Evolutionary conservation across 2,888 invertebrate species (phyloP).

Genomic region (Lycia hirtaria): DNA sequence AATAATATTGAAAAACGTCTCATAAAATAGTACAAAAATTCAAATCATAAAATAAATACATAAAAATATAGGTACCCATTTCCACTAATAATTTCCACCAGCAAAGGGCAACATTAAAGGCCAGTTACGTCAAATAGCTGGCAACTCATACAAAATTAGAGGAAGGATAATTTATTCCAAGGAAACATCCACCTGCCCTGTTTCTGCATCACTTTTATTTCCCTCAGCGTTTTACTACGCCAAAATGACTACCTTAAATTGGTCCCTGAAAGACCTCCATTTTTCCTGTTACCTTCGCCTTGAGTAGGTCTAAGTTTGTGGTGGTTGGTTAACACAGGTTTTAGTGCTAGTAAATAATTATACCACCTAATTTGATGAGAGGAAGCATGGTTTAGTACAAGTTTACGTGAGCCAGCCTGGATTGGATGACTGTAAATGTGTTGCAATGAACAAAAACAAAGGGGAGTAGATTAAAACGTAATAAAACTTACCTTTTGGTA

Average conservation of each 20-base stretch:
- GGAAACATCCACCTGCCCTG: conserved; percentile 74
- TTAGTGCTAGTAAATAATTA: conserved; percentile 83
- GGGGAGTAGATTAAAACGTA: conserved; percentile 41
- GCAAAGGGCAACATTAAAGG: conserved; percentile 23
- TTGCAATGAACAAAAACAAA: conserved; percentile 54
- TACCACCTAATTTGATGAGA: conserved; percentile 82
- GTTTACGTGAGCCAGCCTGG: conserved; percentile 70
- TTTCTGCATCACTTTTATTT: conserved; percentile 74
- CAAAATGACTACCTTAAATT: conserved; percentile 64
- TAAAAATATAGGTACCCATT: no score
- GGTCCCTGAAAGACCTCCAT: conserved; percentile 61
- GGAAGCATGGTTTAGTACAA: conserved; percentile 62
- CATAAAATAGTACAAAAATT: no score
- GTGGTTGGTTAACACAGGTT: conserved; percentile 69
- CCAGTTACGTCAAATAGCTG: conserved; percentile 29
- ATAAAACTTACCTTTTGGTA: conserved; percentile 39
- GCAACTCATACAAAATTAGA: conserved; percentile 52
- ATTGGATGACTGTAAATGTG: conserved; percentile 62
- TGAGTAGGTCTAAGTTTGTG: conserved; percentile 64
- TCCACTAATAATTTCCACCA: background rate
- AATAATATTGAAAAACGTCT: no score
- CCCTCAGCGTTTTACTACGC: conserved; percentile 71
- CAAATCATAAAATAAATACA: no score
- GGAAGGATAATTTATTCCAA: conserved; percentile 62
- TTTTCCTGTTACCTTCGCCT: conserved; percentile 44